Evolutionary conservation across 2,888 invertebrate species (phyloP).

Genomic region (Cantharis nigra): DNA sequence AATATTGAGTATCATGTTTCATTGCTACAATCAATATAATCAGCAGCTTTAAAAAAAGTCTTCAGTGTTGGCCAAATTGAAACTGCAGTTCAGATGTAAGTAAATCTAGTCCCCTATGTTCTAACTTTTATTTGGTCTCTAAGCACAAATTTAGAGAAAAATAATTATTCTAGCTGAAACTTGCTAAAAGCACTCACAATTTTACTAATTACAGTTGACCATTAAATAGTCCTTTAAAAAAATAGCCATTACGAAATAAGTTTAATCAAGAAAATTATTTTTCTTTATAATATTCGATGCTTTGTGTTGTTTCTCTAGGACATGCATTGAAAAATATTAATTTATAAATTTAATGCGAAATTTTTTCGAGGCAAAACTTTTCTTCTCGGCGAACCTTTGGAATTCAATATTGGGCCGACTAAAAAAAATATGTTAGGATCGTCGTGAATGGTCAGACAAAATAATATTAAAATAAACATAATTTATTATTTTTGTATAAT

Average conservation of each 20-base stretch:
- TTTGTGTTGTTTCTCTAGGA: background rate
- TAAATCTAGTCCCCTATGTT: background rate
- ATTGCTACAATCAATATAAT: no score
- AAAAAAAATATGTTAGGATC: background rate
- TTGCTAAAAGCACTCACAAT: background rate
- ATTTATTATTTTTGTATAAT: background rate
- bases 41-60: background rate
- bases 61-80: background rate
- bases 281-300: background rate
- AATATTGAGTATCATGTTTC: no score
- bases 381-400: background rate
- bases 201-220: background rate
- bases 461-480: background rate
- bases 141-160: background rate
- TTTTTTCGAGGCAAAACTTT: background rate
- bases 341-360: background rate
- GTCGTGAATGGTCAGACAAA: background rate
- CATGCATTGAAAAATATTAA: background rate
- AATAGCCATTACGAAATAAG: background rate
- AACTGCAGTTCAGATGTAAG: background rate
- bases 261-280: background rate
- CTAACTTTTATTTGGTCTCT: background rate
- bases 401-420: background rate
- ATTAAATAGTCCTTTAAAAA: background rate
- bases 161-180: background rate